Base-by-base conservation (phyloP, 2,113 vertebrate genomes). In the Ardeotis arabs region DNA sequence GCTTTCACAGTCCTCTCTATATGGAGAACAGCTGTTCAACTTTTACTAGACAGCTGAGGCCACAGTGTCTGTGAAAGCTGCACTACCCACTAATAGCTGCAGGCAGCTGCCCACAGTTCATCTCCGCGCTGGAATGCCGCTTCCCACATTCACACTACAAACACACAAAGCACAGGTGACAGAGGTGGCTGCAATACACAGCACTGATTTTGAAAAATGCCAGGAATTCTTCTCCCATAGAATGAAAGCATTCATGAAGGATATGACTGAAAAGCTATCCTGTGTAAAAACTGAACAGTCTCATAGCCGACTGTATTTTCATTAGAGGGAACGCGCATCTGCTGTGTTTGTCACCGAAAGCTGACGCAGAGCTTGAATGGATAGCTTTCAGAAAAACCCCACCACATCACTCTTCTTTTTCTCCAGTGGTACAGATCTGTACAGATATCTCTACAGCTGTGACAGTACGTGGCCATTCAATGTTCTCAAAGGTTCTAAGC, bases 21-120 rank as follows among this genome's bases (percentile, higher is more conserved):
- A 97, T 96, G 96, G 90, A 96, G 96, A 98, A 98, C 99, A 99
- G 99, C 99, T 99, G 99, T 98, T 98, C 97, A 95, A 97, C 98
- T 98, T 98, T 98, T 98, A 98, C 98, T 98, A 98, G 98, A 98
- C 99, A 99, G 98, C 99, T 99, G 99, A 99, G 98, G 98, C 98
- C 96, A 95, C 41, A 86, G 95, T 96, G 92, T 96, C 97, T 97
- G 96, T 80, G 95, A 98, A 94, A 97, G 97, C 96, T 96, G 94
- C 88, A 86, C 92, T 97, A 97, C 96, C 97, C 97, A 97, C 97
- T 98, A 98, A 98, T 98, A 98, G 98, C 92, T 93, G 88, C 7
- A 78, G 87, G 95, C 98, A 98, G 98, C 98, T 99, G 99, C 98
- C 98, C 90, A 97, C 97, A 98, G 97, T 97, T 98, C 97, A 98